These are phyloP conservation scores for Deilephila elpenor DNA, from an alignment of 2,888 invertebrate genomes.

Conservation along the genomic window DNA sequence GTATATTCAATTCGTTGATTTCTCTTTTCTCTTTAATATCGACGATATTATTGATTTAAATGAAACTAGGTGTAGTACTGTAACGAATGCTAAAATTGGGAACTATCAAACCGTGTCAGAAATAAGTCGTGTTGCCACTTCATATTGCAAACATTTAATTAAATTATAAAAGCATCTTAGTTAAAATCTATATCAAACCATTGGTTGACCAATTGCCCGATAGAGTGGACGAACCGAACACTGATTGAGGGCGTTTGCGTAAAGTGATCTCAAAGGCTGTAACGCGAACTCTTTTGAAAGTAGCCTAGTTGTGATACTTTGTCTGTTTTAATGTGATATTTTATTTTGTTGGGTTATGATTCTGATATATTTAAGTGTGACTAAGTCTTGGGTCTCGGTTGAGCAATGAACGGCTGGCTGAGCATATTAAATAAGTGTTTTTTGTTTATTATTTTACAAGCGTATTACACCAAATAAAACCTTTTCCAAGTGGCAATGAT, in stretches of 20 bases:
- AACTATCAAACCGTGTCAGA: no score
- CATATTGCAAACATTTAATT: background rate
- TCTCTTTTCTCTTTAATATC: no score
- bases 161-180: background rate
- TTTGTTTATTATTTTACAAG: no score
- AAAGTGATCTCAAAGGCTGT: slow-evolving; percentile 14
- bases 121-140: no score
- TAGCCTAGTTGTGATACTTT: background rate
- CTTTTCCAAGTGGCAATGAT: no score
- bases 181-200: background rate
- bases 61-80: no score
- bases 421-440: background rate
- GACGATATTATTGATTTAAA: no score
- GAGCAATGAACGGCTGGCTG: background rate
- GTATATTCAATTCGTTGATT: no score
- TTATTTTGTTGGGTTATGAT: background rate
- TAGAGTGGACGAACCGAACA: background rate
- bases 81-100: no score
- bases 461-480: no score
- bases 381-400: no score
- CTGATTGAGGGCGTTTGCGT: slow-evolving; percentile 13
- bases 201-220: slow-evolving; percentile 6
- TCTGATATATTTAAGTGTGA: background rate
- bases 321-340: background rate
- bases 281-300: slow-evolving; percentile 23